Percentiles rank a stretch among this genome's conserved stretches.
Evolutionary conservation across 2,113 vertebrate genomes (phyloP).

Genomic region (Mugil cephalus): DNA sequence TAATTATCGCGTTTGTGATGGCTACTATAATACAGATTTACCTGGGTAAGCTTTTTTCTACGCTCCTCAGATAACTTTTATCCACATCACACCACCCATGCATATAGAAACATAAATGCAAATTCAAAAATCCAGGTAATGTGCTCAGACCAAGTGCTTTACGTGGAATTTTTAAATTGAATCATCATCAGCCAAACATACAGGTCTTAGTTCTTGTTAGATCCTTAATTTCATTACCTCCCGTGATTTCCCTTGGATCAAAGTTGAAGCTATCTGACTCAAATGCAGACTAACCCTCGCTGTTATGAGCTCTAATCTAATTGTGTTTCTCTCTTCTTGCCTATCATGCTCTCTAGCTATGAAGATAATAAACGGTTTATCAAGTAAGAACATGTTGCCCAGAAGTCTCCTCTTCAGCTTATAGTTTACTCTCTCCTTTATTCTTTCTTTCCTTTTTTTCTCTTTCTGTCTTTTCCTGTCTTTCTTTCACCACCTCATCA

Average conservation of each 20-base stretch:
- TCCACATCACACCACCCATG: constrained; percentile 61
- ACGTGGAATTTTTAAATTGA: constrained; percentile 43
- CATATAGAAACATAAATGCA: constrained; percentile 32
- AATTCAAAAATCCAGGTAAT: constrained; percentile 41
- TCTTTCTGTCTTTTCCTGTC: constrained; percentile 16
- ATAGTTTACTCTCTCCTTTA: constrained; percentile 68
- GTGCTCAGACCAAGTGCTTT: constrained; percentile 36
- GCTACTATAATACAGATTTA: constrained; percentile 99
- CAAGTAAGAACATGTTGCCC: constrained; percentile 98
- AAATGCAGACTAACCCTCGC: constrained; percentile 91
- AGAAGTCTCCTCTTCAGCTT: constrained; percentile 87
- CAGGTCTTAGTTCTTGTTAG: constrained; percentile 42
- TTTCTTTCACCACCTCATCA: constrained; percentile 19
- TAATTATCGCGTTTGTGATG: constrained; percentile 99
- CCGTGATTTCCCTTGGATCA: constrained; percentile 71
- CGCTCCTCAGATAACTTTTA: constrained; percentile 85
- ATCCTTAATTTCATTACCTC: constrained; percentile 51
- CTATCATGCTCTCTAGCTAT: constrained; percentile 99
- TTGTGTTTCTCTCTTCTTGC: constrained; percentile 98
- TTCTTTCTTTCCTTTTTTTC: constrained; percentile 18
- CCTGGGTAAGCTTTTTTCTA: constrained; percentile 97
- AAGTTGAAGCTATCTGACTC: constrained; percentile 79
- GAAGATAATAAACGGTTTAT: constrained; percentile 99
- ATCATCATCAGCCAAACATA: constrained; percentile 55
- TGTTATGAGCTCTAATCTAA: constrained; percentile 90